Evolutionary conservation across 1,140 invertebrate species (phyloP).

Genomic region (Brachionus rotundiformis): DNA sequence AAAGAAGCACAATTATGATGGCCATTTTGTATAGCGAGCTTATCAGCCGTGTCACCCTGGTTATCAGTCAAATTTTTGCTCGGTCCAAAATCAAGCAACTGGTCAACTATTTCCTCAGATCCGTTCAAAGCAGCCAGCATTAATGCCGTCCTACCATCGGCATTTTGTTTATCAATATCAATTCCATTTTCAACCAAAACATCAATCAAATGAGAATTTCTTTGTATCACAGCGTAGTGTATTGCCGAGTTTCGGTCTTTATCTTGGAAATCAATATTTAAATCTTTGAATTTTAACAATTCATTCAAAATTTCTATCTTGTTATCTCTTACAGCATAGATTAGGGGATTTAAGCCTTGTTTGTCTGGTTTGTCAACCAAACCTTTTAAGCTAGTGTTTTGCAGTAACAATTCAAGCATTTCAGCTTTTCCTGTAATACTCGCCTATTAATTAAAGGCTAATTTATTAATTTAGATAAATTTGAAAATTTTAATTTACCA

Average conservation of each 20-base stretch:
- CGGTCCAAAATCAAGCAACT: slow-evolving; percentile 37
- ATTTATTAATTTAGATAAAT: not conserved
- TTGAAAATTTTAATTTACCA: slow-evolving; percentile 12
- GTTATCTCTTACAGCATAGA: slow-evolving; percentile 37
- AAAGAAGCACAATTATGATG: slow-evolving; percentile 10
- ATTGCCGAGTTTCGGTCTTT: slow-evolving; percentile 39
- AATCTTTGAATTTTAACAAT: slow-evolving; percentile 16
- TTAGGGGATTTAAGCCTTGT: slow-evolving; percentile 15
- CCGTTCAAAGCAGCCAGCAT: slow-evolving; percentile 28
- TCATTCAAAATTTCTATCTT: slow-evolving; percentile 22
- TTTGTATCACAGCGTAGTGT: slow-evolving; percentile 46
- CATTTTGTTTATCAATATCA: slow-evolving; percentile 43
- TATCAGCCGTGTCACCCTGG: slow-evolving; percentile 15
- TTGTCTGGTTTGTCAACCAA: slow-evolving; percentile 25
- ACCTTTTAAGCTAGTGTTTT: not conserved
- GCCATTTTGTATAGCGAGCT: not conserved
- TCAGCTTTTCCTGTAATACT: not conserved
- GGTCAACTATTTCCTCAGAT: slow-evolving; percentile 1
- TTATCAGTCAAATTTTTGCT: slow-evolving; percentile 30
- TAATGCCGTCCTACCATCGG: slow-evolving; percentile 40
- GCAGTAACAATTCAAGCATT: slow-evolving; percentile 28
- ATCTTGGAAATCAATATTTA: slow-evolving; percentile 41
- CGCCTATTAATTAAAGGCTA: not conserved
- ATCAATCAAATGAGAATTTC: slow-evolving; percentile 34
- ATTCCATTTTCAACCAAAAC: slow-evolving; percentile 16